Evolutionary conservation across 2,888 invertebrate species (phyloP), one percentile per base, ranked within the genome.

Genomic region (Erebia aethiops): DNA sequence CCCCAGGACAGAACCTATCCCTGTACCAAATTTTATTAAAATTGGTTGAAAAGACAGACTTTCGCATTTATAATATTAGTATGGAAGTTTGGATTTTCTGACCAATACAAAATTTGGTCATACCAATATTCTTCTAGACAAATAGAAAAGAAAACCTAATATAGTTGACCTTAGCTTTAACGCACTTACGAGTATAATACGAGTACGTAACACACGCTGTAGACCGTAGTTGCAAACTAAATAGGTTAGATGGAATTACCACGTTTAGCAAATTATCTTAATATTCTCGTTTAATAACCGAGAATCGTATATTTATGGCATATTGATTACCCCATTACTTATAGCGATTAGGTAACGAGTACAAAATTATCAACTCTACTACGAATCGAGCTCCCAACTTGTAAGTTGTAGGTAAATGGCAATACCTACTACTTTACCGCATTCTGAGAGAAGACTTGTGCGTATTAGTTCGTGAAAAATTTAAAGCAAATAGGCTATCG

Each of bases 211-310:
- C 5, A 26, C 4, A 1, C 21, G 13, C 5, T 14, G 14, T 13
- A 60, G 16, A 60, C 43, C 35, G 9, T 26, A 64, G 35, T 41
- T 35, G 16, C 52, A 54, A 64, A 35, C n/a, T 62, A 62, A 41
- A 63, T 63, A 5, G 51, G 35, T 51, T 54, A 52, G 35, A 35
- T 18, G 54, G 16, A 41, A 54, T 11, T 16, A 57, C 65, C 58
- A 60, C 56, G 67, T 67, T 62, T 46, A 67, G 67, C 46, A 63
- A 60, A 61, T 72, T 71, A 73, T 71, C 69, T 72, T 72, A 68
- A 72, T 72, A 69, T 60, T 62, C 66, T 21, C 54, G 67, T 66
- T 74, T 75, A 71, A 73, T 71, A 56, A 62, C 70, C 61, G 49
- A 46, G 65, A 60, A 54, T 66, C 61, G 60, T 21, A 68, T 61